A percentile compares a stretch with the other conserved stretches of the same genome.
Conservation (phyloP, 2,113 vertebrate genomes). For the Bungarus multicinctus region DNA sequence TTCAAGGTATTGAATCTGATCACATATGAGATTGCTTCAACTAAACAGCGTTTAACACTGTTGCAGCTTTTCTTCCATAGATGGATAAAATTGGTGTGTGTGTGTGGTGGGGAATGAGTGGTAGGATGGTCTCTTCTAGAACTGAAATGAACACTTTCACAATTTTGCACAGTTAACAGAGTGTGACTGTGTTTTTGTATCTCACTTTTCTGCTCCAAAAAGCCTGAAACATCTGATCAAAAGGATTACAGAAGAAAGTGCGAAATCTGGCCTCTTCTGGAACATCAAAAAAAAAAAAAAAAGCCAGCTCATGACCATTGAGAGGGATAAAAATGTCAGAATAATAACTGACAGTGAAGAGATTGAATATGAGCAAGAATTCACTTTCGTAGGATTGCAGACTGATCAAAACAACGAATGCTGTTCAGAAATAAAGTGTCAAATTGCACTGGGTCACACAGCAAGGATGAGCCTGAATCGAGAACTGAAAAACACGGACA, state of each 20-base stretch:
- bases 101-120: background rate
- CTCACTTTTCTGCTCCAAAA: background rate
- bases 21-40: background rate
- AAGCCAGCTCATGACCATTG: background rate
- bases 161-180: background rate
- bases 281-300: background rate
- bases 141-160: background rate
- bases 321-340: background rate
- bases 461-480: background rate
- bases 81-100: background rate
- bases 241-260: background rate
- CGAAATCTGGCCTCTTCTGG: background rate
- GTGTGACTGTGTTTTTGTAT: background rate
- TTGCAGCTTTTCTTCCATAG: background rate
- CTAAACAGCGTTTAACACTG: background rate
- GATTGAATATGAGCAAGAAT: background rate
- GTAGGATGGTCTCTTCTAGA: background rate
- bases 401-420: background rate
- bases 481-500: background rate
- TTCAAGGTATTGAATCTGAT: background rate
- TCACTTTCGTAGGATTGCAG: background rate
- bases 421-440: background rate
- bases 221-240: background rate
- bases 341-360: background rate
- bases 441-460: background rate